phyloP scores from a whole-genome alignment of 2,888 invertebrate species.

The Mesochorus sp. region DNA sequence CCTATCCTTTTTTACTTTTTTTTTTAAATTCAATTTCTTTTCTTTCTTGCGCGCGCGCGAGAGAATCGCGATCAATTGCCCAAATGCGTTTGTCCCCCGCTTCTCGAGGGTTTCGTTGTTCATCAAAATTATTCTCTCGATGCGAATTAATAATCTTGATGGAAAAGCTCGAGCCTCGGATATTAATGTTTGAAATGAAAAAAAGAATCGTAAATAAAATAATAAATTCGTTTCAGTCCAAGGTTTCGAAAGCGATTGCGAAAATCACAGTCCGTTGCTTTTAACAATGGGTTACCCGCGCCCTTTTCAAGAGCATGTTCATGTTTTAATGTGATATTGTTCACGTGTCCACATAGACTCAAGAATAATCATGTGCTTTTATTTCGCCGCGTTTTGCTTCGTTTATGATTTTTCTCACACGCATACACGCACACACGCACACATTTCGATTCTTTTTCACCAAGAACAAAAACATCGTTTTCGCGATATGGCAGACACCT shows the following conservation, averaged over 20 bases:
- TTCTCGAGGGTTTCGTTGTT: not conserved
- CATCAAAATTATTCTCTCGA: not conserved
- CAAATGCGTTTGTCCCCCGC: not conserved
- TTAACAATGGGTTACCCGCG: constrained; percentile 63
- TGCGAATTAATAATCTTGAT: constrained; percentile 17
- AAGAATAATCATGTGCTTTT: constrained; percentile 25
- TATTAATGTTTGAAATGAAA: constrained; percentile 26
- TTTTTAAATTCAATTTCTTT: constrained; percentile 35
- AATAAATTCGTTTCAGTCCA: constrained; percentile 40
- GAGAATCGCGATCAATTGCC: not conserved
- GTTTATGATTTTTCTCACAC: not conserved
- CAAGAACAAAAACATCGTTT: not conserved
- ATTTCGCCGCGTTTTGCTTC: constrained; percentile 18
- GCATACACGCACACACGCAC: constrained; percentile 2
- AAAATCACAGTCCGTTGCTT: constrained; percentile 78
- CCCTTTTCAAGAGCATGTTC: constrained; percentile 47
- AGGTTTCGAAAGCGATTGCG: constrained; percentile 73
- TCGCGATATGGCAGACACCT: constrained; percentile 1
- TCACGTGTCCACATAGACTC: constrained; percentile 26
- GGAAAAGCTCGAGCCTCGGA: constrained; percentile 42
- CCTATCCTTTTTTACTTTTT: constrained; percentile 52
- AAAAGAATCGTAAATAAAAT: constrained; percentile 9
- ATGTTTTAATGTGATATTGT: constrained; percentile 24
- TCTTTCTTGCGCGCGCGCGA: not conserved
- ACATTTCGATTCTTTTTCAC: not conserved